Conservation (phyloP, 2,888 invertebrate species). For the Drosophila fungiperda region DNA sequence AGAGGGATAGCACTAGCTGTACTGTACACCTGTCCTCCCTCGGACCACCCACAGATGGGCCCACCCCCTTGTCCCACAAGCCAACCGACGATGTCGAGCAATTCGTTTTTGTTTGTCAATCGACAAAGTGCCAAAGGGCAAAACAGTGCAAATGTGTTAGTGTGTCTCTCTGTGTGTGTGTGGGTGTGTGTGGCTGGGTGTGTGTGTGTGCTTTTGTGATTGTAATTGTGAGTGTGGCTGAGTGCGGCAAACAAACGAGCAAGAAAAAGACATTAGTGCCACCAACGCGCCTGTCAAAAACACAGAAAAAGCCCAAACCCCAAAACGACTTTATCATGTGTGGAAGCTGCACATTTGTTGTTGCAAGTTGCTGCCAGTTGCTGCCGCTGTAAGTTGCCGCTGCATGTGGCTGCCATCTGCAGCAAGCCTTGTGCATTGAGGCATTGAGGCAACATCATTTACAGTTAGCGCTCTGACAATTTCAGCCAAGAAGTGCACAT, state of each 20-base stretch:
- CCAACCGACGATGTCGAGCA: conserved; percentile 41
- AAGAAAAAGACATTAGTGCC: conserved; percentile 72
- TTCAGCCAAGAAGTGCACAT: conserved; percentile 38
- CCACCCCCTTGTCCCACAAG: conserved; percentile 7
- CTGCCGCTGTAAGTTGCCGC: neutral
- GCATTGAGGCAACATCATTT: conserved; percentile 67
- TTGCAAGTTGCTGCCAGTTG: conserved; percentile 1
- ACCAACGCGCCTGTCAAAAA: conserved; percentile 49
- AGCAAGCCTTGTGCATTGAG: conserved; percentile 47
- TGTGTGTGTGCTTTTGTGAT: conserved; percentile 1
- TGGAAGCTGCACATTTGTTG: conserved; percentile 22
- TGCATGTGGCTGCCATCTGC: neutral
- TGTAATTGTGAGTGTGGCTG: conserved; percentile 16
- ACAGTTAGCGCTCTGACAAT: conserved; percentile 70
- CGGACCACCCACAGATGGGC: neutral
- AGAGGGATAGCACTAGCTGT: conserved; percentile 16
- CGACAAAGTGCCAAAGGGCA: conserved; percentile 73
- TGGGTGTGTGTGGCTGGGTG: conserved; percentile 14
- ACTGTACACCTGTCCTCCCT: neutral
- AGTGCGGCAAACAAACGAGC: conserved; percentile 61
- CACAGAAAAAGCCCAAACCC: conserved; percentile 31
- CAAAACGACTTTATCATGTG: conserved; percentile 22
- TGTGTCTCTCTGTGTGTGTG: conserved; percentile 4
- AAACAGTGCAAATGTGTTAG: conserved; percentile 16
- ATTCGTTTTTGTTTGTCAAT: conserved; percentile 74